These are phyloP conservation scores for Zapornia atra DNA, from an alignment of 2,113 vertebrate species.

Conservation along the genomic window DNA sequence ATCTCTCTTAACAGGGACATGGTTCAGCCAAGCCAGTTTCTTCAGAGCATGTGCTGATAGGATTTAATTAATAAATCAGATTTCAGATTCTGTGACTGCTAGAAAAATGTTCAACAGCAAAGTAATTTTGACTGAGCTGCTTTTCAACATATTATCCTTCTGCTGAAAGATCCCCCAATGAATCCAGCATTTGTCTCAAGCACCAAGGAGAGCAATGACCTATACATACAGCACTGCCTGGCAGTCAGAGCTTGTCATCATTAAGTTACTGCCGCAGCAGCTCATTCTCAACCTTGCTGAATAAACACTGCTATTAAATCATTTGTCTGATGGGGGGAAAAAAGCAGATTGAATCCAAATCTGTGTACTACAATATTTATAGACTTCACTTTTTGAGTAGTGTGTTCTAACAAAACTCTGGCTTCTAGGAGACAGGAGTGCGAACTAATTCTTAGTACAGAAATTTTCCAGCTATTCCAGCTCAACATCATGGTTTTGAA, in stretches of 20 bases:
- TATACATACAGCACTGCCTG: neutral
- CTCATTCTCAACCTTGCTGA: neutral
- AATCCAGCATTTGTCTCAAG: constrained; percentile 22
- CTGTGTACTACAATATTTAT: neutral
- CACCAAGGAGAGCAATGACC: constrained; percentile 20
- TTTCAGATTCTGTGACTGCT: neutral
- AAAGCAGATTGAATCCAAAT: neutral
- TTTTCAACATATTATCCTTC: constrained; percentile 24
- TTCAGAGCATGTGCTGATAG: constrained; percentile 37
- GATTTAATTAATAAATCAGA: constrained; percentile 52
- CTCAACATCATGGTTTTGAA: neutral
- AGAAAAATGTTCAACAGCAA: constrained; percentile 22
- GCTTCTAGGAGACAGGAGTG: neutral
- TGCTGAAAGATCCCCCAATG: constrained; percentile 26
- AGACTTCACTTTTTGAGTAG: neutral
- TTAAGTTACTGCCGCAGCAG: constrained; percentile 11
- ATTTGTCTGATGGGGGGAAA: neutral
- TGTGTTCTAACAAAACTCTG: neutral
- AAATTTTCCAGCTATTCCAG: neutral
- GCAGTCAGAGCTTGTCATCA: neutral
- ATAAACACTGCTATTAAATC: constrained; percentile 34
- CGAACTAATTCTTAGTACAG: neutral
- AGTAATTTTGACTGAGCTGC: constrained; percentile 24
- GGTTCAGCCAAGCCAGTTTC: constrained; percentile 12
- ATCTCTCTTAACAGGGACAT: neutral